A percentile compares a stretch with the other conserved stretches of the same genome.
phyloP scores from a whole-genome alignment of 2,888 invertebrate genomes.

The Amphimallon solstitiale region DNA sequence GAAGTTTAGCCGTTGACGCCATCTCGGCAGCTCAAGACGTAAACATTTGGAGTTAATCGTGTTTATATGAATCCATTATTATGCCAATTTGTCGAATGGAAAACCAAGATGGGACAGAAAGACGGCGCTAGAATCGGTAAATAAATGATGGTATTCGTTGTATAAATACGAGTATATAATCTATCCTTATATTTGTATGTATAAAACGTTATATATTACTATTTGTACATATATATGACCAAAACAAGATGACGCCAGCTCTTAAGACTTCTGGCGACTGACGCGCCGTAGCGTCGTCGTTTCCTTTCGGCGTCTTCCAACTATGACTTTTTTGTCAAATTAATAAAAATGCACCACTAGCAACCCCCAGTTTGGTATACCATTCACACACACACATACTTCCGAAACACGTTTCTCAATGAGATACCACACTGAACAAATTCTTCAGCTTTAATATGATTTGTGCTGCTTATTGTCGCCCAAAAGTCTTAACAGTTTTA shows the following conservation, averaged over 20 bases:
- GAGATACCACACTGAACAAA: conserved; percentile 42
- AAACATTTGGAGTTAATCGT: conserved; percentile 3
- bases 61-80: conserved; percentile 20
- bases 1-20: not conserved
- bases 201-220: not conserved
- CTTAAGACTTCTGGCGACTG: conserved; percentile 57
- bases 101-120: conserved; percentile 35
- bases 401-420: conserved; percentile 48
- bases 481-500: conserved; percentile 42
- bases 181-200: not conserved
- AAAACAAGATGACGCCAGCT: conserved; percentile 54
- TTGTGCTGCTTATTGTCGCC: conserved; percentile 48
- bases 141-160: conserved; percentile 50
- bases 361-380: conserved; percentile 43
- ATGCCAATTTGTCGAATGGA: conserved; percentile 27
- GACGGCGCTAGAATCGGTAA: conserved; percentile 47
- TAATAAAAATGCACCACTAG: conserved; percentile 53
- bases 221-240: conserved; percentile 6
- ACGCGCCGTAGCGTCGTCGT: conserved; percentile 53
- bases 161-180: conserved; percentile 41
- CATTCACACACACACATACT: conserved; percentile 42
- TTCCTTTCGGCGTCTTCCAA: conserved; percentile 58
- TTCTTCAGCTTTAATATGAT: conserved; percentile 48
- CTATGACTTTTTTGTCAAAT: conserved; percentile 53
- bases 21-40: not conserved